These are phyloP conservation scores for Pheosia tremula DNA, from an alignment of 2,888 invertebrate genomes.

Conservation along the genomic window DNA sequence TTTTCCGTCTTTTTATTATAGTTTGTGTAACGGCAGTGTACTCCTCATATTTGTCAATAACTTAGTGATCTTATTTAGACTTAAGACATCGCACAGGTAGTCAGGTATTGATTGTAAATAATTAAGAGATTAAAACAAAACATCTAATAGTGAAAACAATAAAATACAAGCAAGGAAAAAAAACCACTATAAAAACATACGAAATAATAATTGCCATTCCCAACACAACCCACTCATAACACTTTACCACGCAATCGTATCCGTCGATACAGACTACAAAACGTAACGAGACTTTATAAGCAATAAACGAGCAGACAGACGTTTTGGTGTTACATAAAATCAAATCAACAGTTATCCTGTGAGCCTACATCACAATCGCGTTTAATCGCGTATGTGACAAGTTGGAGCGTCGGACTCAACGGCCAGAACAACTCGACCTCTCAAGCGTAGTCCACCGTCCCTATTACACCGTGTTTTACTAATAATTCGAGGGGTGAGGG, in stretches of 20 bases:
- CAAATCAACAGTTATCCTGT: conserved; percentile 84
- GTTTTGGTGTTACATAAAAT: conserved; percentile 83
- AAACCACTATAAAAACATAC: conserved; percentile 38
- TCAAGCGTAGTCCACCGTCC: conserved; percentile 38
- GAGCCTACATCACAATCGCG: conserved; percentile 84
- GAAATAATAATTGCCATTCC: conserved; percentile 61
- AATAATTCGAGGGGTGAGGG: conserved; percentile 40
- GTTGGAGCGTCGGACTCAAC: conserved; percentile 73
- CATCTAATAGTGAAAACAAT: background rate
- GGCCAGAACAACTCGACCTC: conserved; percentile 54
- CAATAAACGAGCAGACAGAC: conserved; percentile 82
- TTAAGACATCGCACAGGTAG: too few relatives aligned
- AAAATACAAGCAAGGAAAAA: conserved; percentile 36
- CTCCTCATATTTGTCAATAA: too few relatives aligned
- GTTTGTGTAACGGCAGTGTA: too few relatives aligned
- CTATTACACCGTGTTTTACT: conserved; percentile 12
- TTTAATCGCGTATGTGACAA: conserved; percentile 84
- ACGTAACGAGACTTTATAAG: conserved; percentile 80
- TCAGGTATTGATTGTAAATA: background rate
- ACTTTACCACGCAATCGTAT: conserved; percentile 77
- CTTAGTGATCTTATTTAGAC: too few relatives aligned
- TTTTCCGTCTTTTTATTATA: too few relatives aligned
- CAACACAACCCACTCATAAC: conserved; percentile 72
- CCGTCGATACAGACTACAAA: conserved; percentile 72
- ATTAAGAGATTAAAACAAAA: background rate